A percentile compares a stretch with the other conserved stretches of the same genome.
Conservation (phyloP, 1,140 invertebrate species). For the Ips nitidus region DNA sequence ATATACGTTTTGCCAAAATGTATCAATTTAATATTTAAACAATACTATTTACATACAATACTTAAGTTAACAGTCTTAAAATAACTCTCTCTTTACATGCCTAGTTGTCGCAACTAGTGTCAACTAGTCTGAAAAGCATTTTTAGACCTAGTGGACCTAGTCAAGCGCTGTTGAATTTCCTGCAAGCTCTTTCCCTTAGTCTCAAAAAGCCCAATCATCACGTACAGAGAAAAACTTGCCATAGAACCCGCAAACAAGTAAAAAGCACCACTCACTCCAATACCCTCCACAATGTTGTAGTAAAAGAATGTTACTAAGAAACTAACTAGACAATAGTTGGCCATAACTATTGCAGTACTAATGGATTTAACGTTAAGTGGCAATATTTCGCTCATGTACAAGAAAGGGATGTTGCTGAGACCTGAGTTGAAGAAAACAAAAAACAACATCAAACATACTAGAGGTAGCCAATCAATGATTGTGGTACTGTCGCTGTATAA, state of each 20-base stretch:
- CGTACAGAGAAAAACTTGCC: constrained; percentile 59
- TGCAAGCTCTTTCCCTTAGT: constrained; percentile 77
- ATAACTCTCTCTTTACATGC: not conserved
- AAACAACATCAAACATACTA: constrained; percentile 33
- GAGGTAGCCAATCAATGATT: constrained; percentile 36
- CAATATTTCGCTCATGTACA: constrained; percentile 80
- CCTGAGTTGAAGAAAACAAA: constrained; percentile 52
- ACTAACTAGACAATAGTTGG: constrained; percentile 10
- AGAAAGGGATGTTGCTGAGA: constrained; percentile 79
- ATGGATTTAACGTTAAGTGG: constrained; percentile 70
- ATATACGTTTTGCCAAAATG: not conserved
- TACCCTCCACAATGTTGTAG: constrained; percentile 56
- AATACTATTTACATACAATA: not conserved
- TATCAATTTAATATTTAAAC: not conserved
- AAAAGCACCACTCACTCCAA: constrained; percentile 70
- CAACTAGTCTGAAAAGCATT: constrained; percentile 4
- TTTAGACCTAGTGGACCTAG: constrained; percentile 8
- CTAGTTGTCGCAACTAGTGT: not conserved
- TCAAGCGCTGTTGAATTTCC: constrained; percentile 42
- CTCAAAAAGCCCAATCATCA: constrained; percentile 68
- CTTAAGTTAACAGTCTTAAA: not conserved
- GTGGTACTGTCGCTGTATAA: constrained; percentile 16
- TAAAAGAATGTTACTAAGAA: constrained; percentile 79
- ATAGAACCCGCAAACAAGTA: constrained; percentile 75
- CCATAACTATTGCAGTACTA: constrained; percentile 69